Percentiles rank a stretch among this genome's conserved stretches.
These are phyloP conservation scores for Nyctalus aviator DNA, from an alignment of 2,797 vertebrate genomes.

Conservation along the genomic window DNA sequence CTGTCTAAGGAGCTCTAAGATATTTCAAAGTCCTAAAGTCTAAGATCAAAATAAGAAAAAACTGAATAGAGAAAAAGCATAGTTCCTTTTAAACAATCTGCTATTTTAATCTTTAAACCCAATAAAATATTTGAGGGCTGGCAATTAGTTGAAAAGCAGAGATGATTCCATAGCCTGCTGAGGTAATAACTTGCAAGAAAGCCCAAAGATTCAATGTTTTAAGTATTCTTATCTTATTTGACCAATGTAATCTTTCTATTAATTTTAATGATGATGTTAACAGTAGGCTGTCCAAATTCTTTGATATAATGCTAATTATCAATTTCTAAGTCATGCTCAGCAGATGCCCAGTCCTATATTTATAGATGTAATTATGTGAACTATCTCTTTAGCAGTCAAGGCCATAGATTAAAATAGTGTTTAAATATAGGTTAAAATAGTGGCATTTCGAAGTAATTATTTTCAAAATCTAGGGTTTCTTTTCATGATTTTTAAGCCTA, in stretches of 20 bases:
- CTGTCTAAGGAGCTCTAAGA: not conserved
- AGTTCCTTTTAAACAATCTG: conserved; percentile 18
- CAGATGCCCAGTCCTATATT: not conserved
- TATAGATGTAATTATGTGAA: conserved; percentile 31
- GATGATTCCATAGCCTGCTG: not conserved
- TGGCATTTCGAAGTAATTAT: not conserved
- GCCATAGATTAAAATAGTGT: conserved; percentile 36
- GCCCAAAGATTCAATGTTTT: not conserved
- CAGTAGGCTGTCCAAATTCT: conserved; percentile 14
- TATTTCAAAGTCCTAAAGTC: not conserved
- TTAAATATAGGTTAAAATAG: conserved; percentile 39
- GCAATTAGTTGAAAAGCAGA: conserved; percentile 62
- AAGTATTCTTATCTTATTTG: conserved; percentile 60
- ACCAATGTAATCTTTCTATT: conserved; percentile 57
- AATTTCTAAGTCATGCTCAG: not conserved
- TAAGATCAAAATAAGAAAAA: conserved; percentile 49
- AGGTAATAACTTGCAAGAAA: conserved; percentile 55
- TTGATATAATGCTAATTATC: conserved; percentile 68
- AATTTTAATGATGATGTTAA: conserved; percentile 65
- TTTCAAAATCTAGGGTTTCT: not conserved
- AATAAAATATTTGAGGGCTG: conserved; percentile 44
- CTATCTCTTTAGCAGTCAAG: not conserved
- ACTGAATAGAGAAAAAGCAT: not conserved
- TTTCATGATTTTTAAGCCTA: not conserved
- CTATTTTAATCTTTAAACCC: conserved; percentile 20